A percentile compares a stretch with the other conserved stretches of the same genome.
These are phyloP conservation scores for Procapra przewalskii DNA, from an alignment of 2,113 vertebrate species.

Conservation along the genomic window DNA sequence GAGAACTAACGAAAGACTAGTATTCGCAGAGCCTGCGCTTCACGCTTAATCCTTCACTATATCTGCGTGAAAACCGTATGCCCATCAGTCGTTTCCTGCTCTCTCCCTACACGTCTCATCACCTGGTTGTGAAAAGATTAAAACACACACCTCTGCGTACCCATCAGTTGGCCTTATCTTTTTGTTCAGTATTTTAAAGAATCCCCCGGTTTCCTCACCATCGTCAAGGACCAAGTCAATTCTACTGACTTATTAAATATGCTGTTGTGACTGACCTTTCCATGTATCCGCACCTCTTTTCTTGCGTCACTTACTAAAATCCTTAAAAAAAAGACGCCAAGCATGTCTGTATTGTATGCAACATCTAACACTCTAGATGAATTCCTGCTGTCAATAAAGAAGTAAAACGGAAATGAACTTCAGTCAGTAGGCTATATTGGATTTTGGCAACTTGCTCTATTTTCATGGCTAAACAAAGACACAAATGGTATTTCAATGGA, in stretches of 20 bases:
- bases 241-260: not conserved
- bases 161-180: not conserved
- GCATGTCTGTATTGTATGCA: not conserved
- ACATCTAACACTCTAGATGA: not conserved
- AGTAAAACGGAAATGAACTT: conserved; percentile 1
- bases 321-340: not conserved
- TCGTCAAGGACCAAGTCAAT: not conserved
- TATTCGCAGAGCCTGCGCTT: not conserved
- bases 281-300: not conserved
- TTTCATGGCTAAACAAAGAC: conserved; percentile 10
- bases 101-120: not conserved
- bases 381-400: not conserved
- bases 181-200: not conserved
- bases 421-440: not conserved
- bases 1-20: not conserved
- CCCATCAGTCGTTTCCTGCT: not conserved
- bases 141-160: not conserved
- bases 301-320: not conserved
- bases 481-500: not conserved
- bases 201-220: not conserved
- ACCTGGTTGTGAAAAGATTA: conserved; percentile 8
- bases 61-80: conserved; percentile 17
- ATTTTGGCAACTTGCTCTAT: conserved; percentile 16
- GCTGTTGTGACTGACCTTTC: not conserved
- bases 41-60: not conserved